Percentiles rank a stretch among this genome's conserved stretches.
Conservation (phyloP, 2,797 vertebrate genomes). For the Thalassophryne amazonica region DNA sequence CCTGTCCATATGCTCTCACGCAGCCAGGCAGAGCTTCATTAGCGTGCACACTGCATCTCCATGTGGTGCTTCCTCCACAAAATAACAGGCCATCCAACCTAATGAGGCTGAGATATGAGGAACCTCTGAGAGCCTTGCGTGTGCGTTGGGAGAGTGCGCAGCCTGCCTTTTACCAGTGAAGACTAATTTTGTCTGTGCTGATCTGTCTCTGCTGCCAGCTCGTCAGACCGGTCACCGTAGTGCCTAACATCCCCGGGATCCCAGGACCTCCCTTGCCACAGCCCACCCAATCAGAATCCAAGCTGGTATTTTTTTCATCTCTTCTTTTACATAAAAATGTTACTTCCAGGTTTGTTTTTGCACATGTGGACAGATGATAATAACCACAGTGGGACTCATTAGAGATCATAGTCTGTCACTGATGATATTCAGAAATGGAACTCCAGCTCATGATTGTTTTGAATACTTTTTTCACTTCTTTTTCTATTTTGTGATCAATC, state of each 20-base stretch:
- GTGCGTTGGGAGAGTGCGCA: conserved; percentile 16
- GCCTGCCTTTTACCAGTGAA: conserved; percentile 37
- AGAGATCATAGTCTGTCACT: too few relatives aligned
- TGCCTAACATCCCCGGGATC: conserved; percentile 97
- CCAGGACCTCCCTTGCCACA: conserved; percentile 96
- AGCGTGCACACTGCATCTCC: conserved; percentile 74
- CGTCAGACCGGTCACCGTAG: conserved; percentile 98
- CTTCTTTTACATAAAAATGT: conserved; percentile 30
- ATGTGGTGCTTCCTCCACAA: conserved; percentile 73
- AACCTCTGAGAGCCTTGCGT: conserved; percentile 49
- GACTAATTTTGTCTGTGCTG: conserved; percentile 68
- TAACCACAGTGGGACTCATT: conserved; percentile 12
- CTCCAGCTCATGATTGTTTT: too few relatives aligned
- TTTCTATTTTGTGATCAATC: too few relatives aligned
- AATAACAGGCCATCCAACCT: conserved; percentile 79
- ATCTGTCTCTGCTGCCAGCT: conserved; percentile 82
- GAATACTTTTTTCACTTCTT: too few relatives aligned
- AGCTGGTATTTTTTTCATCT: conserved; percentile 86
- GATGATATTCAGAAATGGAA: too few relatives aligned
- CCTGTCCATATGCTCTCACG: conserved; percentile 75
- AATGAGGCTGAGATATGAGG: conserved; percentile 83
- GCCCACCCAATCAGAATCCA: conserved; percentile 94
- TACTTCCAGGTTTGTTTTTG: conserved; percentile 30
- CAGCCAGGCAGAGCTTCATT: conserved; percentile 80
- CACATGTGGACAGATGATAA: conserved; percentile 22